These are phyloP conservation scores for Holcopasites calliopsidis DNA, from an alignment of 1,140 invertebrate species.

Conservation along the genomic window DNA sequence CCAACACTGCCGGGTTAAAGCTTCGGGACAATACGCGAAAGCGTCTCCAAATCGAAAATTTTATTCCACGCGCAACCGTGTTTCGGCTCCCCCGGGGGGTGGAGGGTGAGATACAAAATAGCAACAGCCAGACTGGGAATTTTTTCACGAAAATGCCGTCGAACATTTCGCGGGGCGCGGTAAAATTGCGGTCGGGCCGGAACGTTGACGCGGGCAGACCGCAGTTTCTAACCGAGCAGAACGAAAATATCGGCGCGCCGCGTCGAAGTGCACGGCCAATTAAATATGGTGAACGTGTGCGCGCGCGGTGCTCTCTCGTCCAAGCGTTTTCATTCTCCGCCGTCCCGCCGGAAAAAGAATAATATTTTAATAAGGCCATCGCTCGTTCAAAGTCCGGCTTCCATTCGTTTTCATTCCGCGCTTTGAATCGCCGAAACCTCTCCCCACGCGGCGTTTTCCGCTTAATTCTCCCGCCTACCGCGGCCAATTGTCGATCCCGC, in stretches of 20 bases:
- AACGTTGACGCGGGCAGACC: conserved; percentile 53
- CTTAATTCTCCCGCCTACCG: neutral
- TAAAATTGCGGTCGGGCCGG: conserved; percentile 53
- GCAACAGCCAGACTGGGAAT: neutral
- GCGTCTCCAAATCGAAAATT: neutral
- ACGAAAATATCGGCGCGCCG: conserved; percentile 54
- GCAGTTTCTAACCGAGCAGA: conserved; percentile 57
- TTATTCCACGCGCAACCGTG: neutral
- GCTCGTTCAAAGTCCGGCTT: neutral
- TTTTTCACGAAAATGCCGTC: conserved; percentile 12
- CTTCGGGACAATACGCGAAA: no score
- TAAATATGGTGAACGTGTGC: conserved; percentile 44
- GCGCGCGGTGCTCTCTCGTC: neutral
- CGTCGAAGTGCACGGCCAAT: conserved; percentile 48
- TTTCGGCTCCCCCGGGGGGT: no score
- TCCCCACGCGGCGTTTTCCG: no score
- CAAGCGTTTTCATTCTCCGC: conserved; percentile 8
- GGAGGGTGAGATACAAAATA: no score
- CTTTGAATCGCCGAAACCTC: neutral
- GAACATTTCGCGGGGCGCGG: conserved; percentile 35
- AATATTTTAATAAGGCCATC: conserved; percentile 42
- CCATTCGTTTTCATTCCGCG: neutral
- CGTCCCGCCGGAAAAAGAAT: neutral
- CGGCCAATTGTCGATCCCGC: neutral
- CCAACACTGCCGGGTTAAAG: neutral